Conservation (phyloP, 2,113 vertebrate species). For the Gorilla gorilla region DNA sequence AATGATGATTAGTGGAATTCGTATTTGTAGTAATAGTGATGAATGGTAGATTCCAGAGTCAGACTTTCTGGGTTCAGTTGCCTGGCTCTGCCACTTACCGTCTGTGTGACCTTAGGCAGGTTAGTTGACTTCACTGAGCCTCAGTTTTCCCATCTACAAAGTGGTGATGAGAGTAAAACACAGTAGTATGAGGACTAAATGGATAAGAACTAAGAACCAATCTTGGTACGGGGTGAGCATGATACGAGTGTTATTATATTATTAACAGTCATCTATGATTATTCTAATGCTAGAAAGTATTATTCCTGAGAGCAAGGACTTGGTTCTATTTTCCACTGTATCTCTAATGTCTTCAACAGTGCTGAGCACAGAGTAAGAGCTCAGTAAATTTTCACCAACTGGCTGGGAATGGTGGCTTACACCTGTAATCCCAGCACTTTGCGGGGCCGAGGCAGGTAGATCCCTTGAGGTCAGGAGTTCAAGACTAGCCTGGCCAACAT, state of each 20-base stretch:
- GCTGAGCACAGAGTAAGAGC: background rate
- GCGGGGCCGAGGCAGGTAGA: too few species aligned
- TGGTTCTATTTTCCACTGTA: rapidly evolving
- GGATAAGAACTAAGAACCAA: background rate
- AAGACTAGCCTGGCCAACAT: too few species aligned
- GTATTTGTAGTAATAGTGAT: background rate
- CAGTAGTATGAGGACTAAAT: background rate
- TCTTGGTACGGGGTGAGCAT: background rate
- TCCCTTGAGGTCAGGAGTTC: too few species aligned
- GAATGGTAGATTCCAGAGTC: rapidly evolving
- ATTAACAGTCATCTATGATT: background rate
- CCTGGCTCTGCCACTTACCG: rapidly evolving
- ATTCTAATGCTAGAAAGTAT: background rate
- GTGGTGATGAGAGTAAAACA: background rate
- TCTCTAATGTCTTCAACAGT: background rate
- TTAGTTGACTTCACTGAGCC: background rate
- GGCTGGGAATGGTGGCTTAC: too few species aligned
- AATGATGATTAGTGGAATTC: background rate
- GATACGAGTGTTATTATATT: rapidly evolving
- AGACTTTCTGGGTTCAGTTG: background rate
- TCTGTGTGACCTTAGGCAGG: background rate
- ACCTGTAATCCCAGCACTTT: too few species aligned
- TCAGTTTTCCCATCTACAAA: background rate
- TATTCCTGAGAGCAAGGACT: background rate
- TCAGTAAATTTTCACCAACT: background rate